Evolutionary conservation across 2,113 vertebrate species (phyloP).

Genomic region (Petrocephalus zakoni): DNA sequence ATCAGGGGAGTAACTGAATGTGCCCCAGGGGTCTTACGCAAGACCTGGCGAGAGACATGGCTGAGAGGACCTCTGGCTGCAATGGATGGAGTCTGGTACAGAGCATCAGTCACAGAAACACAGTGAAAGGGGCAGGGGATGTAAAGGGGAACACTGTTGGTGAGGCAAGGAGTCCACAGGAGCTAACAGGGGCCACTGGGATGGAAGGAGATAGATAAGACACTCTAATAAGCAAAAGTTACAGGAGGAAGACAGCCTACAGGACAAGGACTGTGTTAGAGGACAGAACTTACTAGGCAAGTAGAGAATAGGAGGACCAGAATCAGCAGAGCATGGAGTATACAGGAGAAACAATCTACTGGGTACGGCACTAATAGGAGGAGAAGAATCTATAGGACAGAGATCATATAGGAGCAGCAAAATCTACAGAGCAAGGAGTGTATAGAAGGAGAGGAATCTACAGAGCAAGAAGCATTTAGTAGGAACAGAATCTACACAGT

Average conservation of each 20-base stretch:
- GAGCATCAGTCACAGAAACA: neutral
- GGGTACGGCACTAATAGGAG: neutral
- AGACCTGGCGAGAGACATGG: neutral
- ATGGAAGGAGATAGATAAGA: neutral
- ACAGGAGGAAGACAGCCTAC: neutral
- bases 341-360: neutral
- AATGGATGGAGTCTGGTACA: neutral
- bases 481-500: neutral
- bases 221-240: neutral
- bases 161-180: neutral
- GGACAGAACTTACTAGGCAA: neutral
- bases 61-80: neutral
- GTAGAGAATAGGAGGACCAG: neutral
- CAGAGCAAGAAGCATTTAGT: neutral
- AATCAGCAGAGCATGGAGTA: neutral
- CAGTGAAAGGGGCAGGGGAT: neutral
- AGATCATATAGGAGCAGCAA: neutral
- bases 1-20: neutral
- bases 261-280: neutral
- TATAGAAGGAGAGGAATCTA: neutral
- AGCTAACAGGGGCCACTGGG: neutral
- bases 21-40: neutral
- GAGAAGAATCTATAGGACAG: neutral
- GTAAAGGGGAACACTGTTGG: neutral
- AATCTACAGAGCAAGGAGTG: neutral